These are phyloP conservation scores for Pterocles orientalis DNA, from an alignment of 2,113 vertebrate genomes.

Conservation along the genomic window DNA sequence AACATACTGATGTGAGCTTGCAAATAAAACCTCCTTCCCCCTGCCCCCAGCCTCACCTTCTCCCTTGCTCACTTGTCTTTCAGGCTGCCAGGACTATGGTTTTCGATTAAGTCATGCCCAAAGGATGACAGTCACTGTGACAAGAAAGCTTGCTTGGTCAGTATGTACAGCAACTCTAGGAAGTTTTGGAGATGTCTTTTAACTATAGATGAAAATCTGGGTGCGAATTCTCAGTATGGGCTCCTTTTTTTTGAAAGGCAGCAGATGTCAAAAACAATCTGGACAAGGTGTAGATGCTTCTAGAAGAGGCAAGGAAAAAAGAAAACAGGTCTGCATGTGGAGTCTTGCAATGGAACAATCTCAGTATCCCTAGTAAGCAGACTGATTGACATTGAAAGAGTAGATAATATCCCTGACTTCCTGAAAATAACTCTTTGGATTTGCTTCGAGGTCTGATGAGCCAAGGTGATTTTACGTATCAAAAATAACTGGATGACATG, in stretches of 20 bases:
- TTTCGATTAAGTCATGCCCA: accelerated
- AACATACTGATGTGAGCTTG: not conserved
- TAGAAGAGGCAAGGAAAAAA: not conserved
- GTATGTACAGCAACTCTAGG: not conserved
- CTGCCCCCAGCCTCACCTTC: not conserved
- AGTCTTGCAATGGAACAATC: not conserved
- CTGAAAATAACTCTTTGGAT: not conserved
- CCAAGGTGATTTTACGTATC: not conserved
- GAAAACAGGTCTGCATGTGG: not conserved
- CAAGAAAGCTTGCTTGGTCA: not conserved
- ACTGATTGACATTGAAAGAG: not conserved
- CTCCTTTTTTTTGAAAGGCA: not conserved
- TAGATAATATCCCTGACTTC: not conserved
- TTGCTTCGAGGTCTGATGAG: not conserved
- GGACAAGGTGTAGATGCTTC: not conserved
- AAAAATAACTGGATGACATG: not conserved
- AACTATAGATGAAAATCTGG: not conserved
- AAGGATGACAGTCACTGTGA: not conserved
- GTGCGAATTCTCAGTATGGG: not conserved
- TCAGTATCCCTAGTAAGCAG: not conserved
- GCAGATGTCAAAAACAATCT: not conserved
- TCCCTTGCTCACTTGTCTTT: not conserved
- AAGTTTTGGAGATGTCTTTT: not conserved
- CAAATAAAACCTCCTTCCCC: not conserved
- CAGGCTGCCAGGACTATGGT: not conserved